These are phyloP conservation scores for Plebejus melissa DNA, from an alignment of 2,888 invertebrate species.

Conservation along the genomic window DNA sequence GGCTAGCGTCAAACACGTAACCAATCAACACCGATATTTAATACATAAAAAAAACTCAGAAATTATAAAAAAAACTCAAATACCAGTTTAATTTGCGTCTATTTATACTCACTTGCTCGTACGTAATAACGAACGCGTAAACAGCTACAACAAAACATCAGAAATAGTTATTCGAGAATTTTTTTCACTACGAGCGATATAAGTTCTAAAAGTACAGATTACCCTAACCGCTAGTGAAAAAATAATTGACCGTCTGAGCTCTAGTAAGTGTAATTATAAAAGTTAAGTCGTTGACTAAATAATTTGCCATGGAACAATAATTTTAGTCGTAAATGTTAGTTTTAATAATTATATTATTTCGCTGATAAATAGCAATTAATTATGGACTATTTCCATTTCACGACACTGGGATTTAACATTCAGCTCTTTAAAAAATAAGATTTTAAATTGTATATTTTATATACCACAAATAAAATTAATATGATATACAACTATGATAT, in stretches of 20 bases:
- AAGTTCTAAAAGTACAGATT: neutral
- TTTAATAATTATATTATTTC: neutral
- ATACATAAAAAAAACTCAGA: too few species aligned
- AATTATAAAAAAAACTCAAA: too few species aligned
- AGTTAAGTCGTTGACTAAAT: neutral
- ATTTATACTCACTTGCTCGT: neutral
- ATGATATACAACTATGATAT: neutral
- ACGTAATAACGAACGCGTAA: neutral
- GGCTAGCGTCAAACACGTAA: too few species aligned
- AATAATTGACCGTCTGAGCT: neutral
- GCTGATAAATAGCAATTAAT: neutral
- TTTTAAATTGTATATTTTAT: constrained; percentile 9
- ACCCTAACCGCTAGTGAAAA: neutral
- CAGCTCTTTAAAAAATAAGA: neutral
- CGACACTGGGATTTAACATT: neutral
- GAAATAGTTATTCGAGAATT: neutral
- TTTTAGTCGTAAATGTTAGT: neutral
- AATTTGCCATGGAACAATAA: neutral
- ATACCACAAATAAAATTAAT: neutral
- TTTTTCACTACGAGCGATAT: neutral
- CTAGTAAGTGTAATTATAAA: neutral
- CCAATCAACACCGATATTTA: too few species aligned
- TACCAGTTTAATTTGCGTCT: too few species aligned
- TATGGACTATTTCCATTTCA: neutral
- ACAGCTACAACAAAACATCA: neutral